These are phyloP conservation scores for Euphysa ruthae DNA, from an alignment of 30 jellyfish, hydroid and myxozoan species.

Conservation along the genomic window DNA sequence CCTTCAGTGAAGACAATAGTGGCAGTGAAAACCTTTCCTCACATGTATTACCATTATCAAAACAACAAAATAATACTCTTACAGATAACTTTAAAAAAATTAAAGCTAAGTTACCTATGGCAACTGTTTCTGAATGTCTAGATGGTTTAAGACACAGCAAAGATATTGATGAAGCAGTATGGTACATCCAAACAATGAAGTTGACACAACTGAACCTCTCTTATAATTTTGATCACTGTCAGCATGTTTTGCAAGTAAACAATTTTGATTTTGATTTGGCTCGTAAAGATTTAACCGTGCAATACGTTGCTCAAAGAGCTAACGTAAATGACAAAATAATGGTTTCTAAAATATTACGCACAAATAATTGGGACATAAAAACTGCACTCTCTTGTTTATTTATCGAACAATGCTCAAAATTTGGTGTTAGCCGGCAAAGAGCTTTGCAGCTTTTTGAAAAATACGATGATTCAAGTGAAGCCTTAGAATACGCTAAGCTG, in stretches of 20 bases:
- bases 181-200: conserved; percentile 9
- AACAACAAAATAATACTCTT: no score
- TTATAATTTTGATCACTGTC: conserved; percentile 12
- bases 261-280: conserved; percentile 2
- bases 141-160: conserved; percentile 27
- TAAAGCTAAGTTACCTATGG: conserved; percentile 9
- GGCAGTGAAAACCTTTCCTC: no score
- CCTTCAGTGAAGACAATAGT: no score
- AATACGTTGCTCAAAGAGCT: not conserved
- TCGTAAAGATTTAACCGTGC: not conserved
- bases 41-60: no score
- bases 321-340: not conserved
- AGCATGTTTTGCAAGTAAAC: not conserved
- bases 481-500: conserved; percentile 39
- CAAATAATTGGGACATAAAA: conserved; percentile 5
- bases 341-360: not conserved
- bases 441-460: not conserved
- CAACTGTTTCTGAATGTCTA: conserved; percentile 24
- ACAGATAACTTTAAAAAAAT: conserved; percentile 8
- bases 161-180: conserved; percentile 2
- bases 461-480: conserved; percentile 28
- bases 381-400: not conserved
- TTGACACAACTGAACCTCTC: conserved; percentile 14
- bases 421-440: conserved; percentile 4
- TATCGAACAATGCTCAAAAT: not conserved